These are phyloP conservation scores for Syrphus vitripennis DNA, from an alignment of 2,888 invertebrate species.

Conservation along the genomic window DNA sequence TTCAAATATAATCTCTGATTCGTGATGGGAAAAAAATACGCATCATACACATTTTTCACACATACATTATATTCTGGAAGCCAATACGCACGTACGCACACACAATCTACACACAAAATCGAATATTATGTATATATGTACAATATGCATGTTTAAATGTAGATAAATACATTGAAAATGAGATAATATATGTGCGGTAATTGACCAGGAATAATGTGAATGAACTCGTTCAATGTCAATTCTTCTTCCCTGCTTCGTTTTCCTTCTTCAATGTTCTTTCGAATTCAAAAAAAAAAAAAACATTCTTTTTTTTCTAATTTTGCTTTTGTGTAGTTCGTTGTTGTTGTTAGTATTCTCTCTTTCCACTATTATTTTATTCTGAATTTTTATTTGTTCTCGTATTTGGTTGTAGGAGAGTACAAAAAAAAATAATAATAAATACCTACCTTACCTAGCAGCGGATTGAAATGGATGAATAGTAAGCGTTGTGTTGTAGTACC, in stretches of 20 bases:
- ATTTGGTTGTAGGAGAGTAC: background rate
- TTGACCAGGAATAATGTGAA: conserved; percentile 80
- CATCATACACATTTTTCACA: conserved; percentile 28
- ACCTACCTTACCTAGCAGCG: background rate
- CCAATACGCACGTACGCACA: conserved; percentile 36
- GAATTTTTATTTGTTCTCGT: conserved; percentile 2
- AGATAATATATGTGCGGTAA: conserved; percentile 74
- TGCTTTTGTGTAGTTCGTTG: background rate
- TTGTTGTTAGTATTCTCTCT: background rate
- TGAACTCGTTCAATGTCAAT: conserved; percentile 82
- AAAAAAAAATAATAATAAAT: background rate
- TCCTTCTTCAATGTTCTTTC: conserved; percentile 19
- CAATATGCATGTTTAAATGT: background rate
- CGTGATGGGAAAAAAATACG: conserved; percentile 20
- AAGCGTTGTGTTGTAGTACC: background rate
- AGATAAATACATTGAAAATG: conserved; percentile 36
- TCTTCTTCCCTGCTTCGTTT: conserved; percentile 62
- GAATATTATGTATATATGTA: background rate
- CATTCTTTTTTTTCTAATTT: conserved; percentile 25
- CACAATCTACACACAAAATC: conserved; percentile 6
- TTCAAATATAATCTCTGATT: conserved; percentile 13
- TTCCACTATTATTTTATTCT: background rate
- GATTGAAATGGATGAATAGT: background rate
- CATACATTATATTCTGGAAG: conserved; percentile 23
- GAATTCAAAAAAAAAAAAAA: conserved; percentile 30